These are phyloP conservation scores for Callimorpha dominula DNA, from an alignment of 2,888 invertebrate genomes.

Conservation along the genomic window DNA sequence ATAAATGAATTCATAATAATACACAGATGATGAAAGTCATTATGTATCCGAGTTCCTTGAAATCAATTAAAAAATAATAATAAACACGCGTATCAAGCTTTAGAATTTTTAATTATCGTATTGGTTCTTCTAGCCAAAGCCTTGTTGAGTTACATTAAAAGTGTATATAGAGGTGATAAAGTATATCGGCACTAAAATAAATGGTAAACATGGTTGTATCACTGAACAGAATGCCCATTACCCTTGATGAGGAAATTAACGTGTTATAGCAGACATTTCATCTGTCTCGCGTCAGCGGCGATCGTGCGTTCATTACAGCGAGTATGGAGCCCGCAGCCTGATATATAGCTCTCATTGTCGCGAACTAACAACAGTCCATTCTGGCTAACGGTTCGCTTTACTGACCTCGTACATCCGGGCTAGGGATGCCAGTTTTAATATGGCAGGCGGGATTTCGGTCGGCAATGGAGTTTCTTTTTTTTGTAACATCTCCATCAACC, in stretches of 20 bases:
- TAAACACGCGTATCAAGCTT: too few relatives aligned
- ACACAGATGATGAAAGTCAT: too few relatives aligned
- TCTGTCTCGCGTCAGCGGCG: conserved; percentile 54
- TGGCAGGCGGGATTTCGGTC: conserved; percentile 34
- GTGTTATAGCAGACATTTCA: conserved; percentile 56
- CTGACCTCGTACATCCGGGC: conserved; percentile 66
- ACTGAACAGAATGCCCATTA: conserved; percentile 39
- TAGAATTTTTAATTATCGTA: too few relatives aligned
- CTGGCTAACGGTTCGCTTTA: conserved; percentile 73
- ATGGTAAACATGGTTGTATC: conserved; percentile 17
- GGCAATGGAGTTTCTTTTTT: conserved; percentile 2
- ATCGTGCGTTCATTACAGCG: conserved; percentile 66
- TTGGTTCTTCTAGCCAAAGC: too few relatives aligned
- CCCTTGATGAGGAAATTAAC: conserved; percentile 65
- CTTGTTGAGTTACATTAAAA: too few relatives aligned
- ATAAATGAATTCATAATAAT: too few relatives aligned
- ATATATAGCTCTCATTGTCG: conserved; percentile 80
- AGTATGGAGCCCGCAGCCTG: conserved; percentile 62
- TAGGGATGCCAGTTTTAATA: conserved; percentile 41
- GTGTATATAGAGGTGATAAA: not conserved
- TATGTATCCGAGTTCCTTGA: too few relatives aligned
- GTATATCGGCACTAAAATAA: not conserved
- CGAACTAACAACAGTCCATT: conserved; percentile 78
- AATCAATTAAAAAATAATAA: too few relatives aligned
- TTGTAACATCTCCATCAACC: conserved; percentile 11